phyloP scores from a whole-genome alignment of 1,140 invertebrate genomes.

The Charaxes varanes region DNA sequence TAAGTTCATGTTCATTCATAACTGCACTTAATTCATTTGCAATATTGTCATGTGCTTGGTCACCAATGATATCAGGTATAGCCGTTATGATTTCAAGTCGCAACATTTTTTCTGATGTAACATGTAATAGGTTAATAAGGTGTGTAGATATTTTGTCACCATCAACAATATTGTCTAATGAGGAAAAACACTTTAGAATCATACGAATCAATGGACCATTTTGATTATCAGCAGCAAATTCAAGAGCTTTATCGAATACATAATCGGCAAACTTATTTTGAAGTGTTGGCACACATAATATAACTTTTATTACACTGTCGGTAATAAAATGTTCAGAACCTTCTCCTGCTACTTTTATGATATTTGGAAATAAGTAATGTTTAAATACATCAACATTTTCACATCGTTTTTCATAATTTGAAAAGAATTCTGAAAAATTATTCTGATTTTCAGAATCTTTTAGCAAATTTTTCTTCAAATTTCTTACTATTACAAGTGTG shows the following conservation, averaged over 20 bases:
- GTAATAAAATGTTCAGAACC: constrained; percentile 31
- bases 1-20: constrained; percentile 50
- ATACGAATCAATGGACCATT: constrained; percentile 55
- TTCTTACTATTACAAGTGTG: constrained; percentile 42
- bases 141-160: constrained; percentile 48
- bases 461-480: constrained; percentile 56
- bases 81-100: constrained; percentile 64
- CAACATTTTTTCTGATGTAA: constrained; percentile 51
- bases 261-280: constrained; percentile 58
- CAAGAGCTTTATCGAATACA: constrained; percentile 55
- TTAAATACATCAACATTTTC: constrained; percentile 44
- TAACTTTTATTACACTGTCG: constrained; percentile 60
- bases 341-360: constrained; percentile 35
- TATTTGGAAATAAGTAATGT: constrained; percentile 59
- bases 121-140: constrained; percentile 57
- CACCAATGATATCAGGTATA: constrained; percentile 65
- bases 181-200: constrained; percentile 58
- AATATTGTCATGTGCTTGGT: constrained; percentile 59
- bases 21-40: constrained; percentile 59
- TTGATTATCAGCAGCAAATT: constrained; percentile 48
- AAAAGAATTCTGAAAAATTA: constrained; percentile 51
- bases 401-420: constrained; percentile 47
- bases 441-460: constrained; percentile 58
- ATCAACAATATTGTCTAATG: constrained; percentile 44
- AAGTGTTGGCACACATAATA: constrained; percentile 49